Base-by-base conservation (phyloP, 2,888 invertebrate species). In the Protophormia terraenovae region DNA sequence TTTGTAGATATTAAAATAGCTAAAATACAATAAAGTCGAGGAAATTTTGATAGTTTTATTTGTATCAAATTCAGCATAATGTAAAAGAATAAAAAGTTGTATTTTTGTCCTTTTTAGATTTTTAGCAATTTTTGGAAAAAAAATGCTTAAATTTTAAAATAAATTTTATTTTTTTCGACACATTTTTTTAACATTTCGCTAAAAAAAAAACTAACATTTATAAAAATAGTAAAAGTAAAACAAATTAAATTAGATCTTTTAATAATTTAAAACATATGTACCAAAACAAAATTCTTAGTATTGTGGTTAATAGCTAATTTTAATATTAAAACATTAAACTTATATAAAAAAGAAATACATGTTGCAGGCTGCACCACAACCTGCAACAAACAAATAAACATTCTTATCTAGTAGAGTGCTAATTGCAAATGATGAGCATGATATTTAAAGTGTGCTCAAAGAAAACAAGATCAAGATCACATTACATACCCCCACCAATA, bases 401-500 rank as follows among this genome's bases (percentile, higher is more conserved):
- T n/a, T 38, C 19, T 22, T 32, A 47, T 58, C 27, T 58, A 35
- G 22, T 22, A 66, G 8, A 50, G 12, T 64, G 85, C 86, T 88
- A 88, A 88, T 88, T 85, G 81, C 66, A 64, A 41, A 71, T 64
- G 79, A 79, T 71, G 72, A 86, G 73, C 86, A 55, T 73, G 85
- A 88, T 86, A 88, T 89, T 88, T 87, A 89, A 80, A 87, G 86
- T 64, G 79, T 83, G 76, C 75, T 73, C 83, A 78, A 38, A 16
- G 22, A 27, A 71, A 47, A 55, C 66, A 55, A 35, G 83, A 87
- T 86, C 83, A 45, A 66, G 87, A 83, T 87, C 86, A 80, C 83
- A 87, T 66, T 76, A 62, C 75, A n/a, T n/a, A n/a, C 29, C 22
- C 79, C 88, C 86, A 86, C 79, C 85, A 85, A 82, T n/a, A 69